Conservation (phyloP, 2,888 invertebrate genomes). For the Conops quadrifasciatus region DNA sequence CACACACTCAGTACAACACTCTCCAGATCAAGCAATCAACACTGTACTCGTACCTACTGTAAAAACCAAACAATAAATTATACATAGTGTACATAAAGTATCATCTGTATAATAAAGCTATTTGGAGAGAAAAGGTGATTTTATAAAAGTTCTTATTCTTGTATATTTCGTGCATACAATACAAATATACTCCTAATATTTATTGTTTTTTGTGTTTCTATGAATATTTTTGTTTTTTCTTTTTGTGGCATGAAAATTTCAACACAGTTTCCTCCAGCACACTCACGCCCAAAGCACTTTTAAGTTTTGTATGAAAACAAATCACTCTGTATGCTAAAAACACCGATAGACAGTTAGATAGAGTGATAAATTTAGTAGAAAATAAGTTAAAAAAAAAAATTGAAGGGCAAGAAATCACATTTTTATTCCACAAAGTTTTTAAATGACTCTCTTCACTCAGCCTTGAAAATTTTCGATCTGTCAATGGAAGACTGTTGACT, state of each 20-base stretch:
- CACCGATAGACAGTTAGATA: too few relatives aligned
- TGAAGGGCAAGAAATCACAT: too few relatives aligned
- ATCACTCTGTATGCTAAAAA: too few relatives aligned
- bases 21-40: conserved; percentile 2
- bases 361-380: too few relatives aligned
- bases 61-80: conserved; percentile 22
- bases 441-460: too few relatives aligned
- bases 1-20: conserved; percentile 13
- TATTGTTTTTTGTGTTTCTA: conserved; percentile 5
- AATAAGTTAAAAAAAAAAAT: too few relatives aligned
- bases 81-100: conserved; percentile 29
- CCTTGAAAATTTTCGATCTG: too few relatives aligned
- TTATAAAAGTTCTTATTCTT: conserved; percentile 21
- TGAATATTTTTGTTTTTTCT: background rate
- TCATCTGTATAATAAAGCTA: conserved; percentile 26
- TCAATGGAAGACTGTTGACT: too few relatives aligned
- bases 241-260: conserved; percentile 13
- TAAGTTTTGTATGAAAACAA: too few relatives aligned
- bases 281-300: background rate
- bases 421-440: too few relatives aligned
- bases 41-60: too few relatives aligned
- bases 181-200: too few relatives aligned
- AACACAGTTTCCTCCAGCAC: conserved; percentile 25
- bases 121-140: conserved; percentile 36
- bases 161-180: conserved; percentile 15